Evolutionary conservation across 2,113 vertebrate species (phyloP).

Genomic region (Toxostoma redivivum): DNA sequence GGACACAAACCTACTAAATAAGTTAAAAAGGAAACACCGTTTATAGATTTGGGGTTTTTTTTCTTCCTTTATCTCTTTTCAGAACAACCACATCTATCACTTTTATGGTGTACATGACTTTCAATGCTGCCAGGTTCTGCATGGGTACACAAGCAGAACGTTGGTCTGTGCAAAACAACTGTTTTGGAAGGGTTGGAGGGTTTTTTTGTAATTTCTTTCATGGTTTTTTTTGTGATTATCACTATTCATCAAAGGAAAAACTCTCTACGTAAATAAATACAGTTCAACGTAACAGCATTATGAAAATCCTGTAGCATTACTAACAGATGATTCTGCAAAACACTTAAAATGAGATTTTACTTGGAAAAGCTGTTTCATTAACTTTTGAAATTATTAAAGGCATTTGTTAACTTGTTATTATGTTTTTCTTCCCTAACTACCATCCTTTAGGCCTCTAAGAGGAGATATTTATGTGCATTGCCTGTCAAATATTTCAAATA

Average conservation of each 20-base stretch:
- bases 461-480: background rate
- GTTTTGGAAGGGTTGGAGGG: background rate
- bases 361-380: background rate
- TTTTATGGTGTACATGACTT: background rate
- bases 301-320: background rate
- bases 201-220: background rate
- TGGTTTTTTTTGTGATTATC: background rate
- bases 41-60: background rate
- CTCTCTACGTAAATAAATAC: background rate
- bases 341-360: background rate
- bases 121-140: background rate
- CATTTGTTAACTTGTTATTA: fast-evolving
- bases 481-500: background rate
- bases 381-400: background rate
- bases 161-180: background rate
- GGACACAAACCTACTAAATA: background rate
- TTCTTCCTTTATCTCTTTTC: background rate
- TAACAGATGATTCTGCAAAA: background rate
- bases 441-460: background rate
- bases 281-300: background rate
- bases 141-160: background rate
- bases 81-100: background rate
- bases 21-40: background rate
- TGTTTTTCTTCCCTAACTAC: background rate
- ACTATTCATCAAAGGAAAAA: background rate